These are phyloP conservation scores for Pterophyllum scalare DNA, from an alignment of 2,113 vertebrate species.

Conservation along the genomic window DNA sequence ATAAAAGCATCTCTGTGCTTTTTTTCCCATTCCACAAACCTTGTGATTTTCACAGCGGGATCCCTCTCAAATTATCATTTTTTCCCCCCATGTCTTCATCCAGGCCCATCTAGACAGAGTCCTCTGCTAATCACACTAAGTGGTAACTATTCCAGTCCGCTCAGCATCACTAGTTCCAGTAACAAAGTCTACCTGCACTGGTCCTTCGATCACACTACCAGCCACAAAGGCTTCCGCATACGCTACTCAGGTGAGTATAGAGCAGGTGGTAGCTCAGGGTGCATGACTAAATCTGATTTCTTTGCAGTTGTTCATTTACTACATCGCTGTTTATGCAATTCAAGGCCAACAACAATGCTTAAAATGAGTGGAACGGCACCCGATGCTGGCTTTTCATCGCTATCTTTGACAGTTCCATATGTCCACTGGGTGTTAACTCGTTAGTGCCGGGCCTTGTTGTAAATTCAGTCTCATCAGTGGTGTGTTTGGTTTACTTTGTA, in stretches of 20 bases:
- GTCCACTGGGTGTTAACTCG: background rate
- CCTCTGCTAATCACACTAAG: slow-evolving; percentile 92
- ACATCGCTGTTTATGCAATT: background rate
- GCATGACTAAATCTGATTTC: background rate
- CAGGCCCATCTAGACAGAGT: slow-evolving; percentile 92
- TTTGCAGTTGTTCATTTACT: background rate
- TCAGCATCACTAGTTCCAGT: slow-evolving; percentile 90
- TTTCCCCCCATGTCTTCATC: background rate
- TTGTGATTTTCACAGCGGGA: background rate
- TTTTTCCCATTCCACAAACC: background rate
- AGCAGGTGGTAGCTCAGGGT: background rate
- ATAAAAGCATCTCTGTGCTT: background rate
- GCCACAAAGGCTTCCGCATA: slow-evolving; percentile 95
- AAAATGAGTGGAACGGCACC: background rate
- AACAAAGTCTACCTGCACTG: slow-evolving; percentile 94
- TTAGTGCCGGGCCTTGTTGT: background rate
- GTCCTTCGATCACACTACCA: slow-evolving; percentile 96
- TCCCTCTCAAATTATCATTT: background rate
- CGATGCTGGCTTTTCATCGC: no score
- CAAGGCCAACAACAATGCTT: background rate
- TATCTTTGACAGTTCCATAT: background rate
- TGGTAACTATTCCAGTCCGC: slow-evolving; percentile 93
- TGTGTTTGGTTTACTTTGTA: slow-evolving; percentile 26
- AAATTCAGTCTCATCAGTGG: background rate
- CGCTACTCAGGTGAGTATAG: slow-evolving; percentile 90